Evolutionary conservation across 2,797 vertebrate genomes (phyloP).

Genomic region (Delichon dasypus): DNA sequence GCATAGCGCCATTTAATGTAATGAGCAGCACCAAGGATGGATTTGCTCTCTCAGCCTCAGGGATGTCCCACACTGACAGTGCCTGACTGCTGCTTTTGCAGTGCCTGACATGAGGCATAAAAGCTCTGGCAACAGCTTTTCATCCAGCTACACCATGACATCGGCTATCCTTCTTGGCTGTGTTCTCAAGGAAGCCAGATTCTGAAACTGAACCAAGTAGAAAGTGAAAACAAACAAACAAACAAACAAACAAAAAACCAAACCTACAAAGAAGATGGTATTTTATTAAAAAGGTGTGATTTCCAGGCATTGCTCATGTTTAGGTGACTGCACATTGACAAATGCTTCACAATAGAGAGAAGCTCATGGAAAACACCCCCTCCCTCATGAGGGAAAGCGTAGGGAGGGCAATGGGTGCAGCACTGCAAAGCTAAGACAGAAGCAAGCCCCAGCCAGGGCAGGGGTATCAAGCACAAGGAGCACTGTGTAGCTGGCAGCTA

Average conservation of each 20-base stretch:
- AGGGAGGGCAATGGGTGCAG: neutral
- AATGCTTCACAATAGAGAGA: neutral
- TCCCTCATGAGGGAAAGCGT: neutral
- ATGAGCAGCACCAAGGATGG: neutral
- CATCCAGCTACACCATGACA: neutral
- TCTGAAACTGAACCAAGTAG: neutral
- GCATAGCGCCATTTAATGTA: neutral
- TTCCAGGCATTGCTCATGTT: neutral
- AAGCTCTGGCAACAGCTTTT: neutral
- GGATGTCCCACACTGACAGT: neutral
- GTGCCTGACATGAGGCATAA: neutral
- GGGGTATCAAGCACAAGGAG: constrained; percentile 11
- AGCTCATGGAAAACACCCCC: neutral
- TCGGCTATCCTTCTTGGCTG: neutral
- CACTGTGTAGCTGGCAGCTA: constrained; percentile 27
- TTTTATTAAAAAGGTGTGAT: neutral
- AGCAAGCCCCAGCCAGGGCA: constrained; percentile 33
- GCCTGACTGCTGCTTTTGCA: accelerated
- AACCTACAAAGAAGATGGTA: too few species aligned
- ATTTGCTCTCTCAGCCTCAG: neutral
- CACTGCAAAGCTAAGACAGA: constrained; percentile 23
- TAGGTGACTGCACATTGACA: neutral
- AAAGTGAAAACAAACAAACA: neutral
- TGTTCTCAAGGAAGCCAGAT: neutral
- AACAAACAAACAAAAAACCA: neutral